Conservation (phyloP, 35 echinoderm and acorn worm species). For the Ptychodera flava region DNA sequence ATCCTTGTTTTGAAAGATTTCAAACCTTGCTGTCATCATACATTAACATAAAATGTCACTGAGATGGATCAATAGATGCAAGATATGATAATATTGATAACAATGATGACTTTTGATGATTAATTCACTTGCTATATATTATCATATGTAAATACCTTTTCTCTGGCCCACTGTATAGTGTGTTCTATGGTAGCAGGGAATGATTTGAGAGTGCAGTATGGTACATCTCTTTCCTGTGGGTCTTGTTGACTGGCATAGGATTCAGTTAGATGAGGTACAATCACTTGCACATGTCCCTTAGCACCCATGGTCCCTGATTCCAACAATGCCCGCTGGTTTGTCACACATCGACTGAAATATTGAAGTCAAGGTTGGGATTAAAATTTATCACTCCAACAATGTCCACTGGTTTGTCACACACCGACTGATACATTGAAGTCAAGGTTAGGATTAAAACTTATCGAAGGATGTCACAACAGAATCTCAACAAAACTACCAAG, state of each 20-base stretch:
- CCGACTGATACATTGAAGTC: constrained; percentile 47
- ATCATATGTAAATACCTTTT: too few relatives aligned
- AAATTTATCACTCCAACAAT: constrained; percentile 89
- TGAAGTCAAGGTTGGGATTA: too few relatives aligned
- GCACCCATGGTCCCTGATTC: constrained; percentile 89
- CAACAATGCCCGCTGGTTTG: constrained; percentile 74
- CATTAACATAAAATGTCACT: too few relatives aligned
- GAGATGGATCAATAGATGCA: too few relatives aligned
- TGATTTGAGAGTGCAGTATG: constrained; percentile 96
- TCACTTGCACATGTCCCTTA: constrained; percentile 99
- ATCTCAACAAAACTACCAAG: too few relatives aligned
- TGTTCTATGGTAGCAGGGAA: constrained; percentile 95
- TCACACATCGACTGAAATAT: constrained; percentile 75
- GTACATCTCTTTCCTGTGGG: constrained; percentile 77
- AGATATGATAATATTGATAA: too few relatives aligned
- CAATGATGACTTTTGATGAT: too few relatives aligned
- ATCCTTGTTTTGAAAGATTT: too few relatives aligned
- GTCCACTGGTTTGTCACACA: constrained; percentile 84
- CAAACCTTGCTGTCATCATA: too few relatives aligned
- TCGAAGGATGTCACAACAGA: too few relatives aligned
- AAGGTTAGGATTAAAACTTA: too few relatives aligned
- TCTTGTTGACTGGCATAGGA: constrained; percentile 84
- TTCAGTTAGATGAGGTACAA: constrained; percentile 93
- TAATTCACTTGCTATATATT: too few relatives aligned
- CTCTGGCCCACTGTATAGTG: constrained; percentile 97